These are phyloP conservation scores for Oreohelix idahoensis DNA, from an alignment of 1,140 invertebrate species.

Conservation along the genomic window DNA sequence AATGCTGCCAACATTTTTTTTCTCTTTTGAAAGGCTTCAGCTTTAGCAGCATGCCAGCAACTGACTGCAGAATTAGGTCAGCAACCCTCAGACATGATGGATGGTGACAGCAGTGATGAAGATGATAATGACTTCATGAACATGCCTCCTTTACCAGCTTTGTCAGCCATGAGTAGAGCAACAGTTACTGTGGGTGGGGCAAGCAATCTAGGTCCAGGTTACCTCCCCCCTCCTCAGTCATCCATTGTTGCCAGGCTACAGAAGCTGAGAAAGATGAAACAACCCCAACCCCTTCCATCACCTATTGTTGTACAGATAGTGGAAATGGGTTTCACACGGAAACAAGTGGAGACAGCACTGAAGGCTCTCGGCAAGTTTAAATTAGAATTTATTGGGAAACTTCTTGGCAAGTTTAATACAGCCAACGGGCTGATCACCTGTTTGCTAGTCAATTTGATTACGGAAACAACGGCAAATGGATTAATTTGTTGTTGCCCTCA, in stretches of 20 bases:
- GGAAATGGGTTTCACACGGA: constrained; percentile 93
- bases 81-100: constrained; percentile 49
- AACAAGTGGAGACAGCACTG: constrained; percentile 86
- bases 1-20: no score
- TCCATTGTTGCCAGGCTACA: constrained; percentile 31
- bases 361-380: constrained; percentile 80
- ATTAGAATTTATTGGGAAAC: not conserved
- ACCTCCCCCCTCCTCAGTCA: constrained; percentile 28
- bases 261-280: constrained; percentile 54
- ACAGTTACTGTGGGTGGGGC: not conserved
- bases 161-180: not conserved
- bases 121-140: constrained; percentile 26
- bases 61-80: constrained; percentile 77
- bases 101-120: constrained; percentile 50
- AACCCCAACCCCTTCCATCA: constrained; percentile 64
- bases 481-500: no score
- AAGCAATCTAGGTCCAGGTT: not conserved
- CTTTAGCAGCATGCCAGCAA: constrained; percentile 86
- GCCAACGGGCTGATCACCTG: no score
- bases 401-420: no score
- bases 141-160: constrained; percentile 11
- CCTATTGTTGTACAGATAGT: constrained; percentile 82
- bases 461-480: no score
- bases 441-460: no score
- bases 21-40: constrained; percentile 76